Conservation (phyloP, 2,888 invertebrate species). For the Tachina lurida region DNA sequence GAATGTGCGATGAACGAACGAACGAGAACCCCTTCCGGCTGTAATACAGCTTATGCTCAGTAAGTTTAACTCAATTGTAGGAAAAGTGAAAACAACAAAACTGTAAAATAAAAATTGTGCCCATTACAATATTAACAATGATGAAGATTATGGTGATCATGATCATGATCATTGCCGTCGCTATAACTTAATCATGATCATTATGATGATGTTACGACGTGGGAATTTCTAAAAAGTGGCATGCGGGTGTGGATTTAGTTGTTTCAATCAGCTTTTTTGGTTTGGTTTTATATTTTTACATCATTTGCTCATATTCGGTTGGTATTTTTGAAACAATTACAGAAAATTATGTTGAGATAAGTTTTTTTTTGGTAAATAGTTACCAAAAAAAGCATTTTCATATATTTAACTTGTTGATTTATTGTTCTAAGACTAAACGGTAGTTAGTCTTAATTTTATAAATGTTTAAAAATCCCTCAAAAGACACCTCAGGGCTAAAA, state of each 20-base stretch:
- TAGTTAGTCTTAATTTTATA: slow-evolving; percentile 41
- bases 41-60: slow-evolving; percentile 3
- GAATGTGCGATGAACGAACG: slow-evolving; percentile 61
- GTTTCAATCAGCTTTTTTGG: slow-evolving; percentile 61
- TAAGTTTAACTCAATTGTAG: slow-evolving; percentile 36
- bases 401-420: slow-evolving; percentile 55
- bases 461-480: background rate
- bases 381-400: slow-evolving; percentile 39
- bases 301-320: slow-evolving; percentile 13
- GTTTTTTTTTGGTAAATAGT: slow-evolving; percentile 37
- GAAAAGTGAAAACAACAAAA: slow-evolving; percentile 15
- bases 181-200: slow-evolving; percentile 18
- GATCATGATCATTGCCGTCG: slow-evolving; percentile 33
- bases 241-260: slow-evolving; percentile 79
- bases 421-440: slow-evolving; percentile 65
- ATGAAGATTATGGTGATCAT: background rate
- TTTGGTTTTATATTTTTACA: slow-evolving; percentile 51
- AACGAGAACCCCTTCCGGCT: slow-evolving; percentile 64
- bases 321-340: slow-evolving; percentile 59
- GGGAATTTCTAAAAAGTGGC: slow-evolving; percentile 79
- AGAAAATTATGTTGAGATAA: slow-evolving; percentile 62
- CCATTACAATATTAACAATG: slow-evolving; percentile 11
- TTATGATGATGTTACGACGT: slow-evolving; percentile 73
- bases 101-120: slow-evolving; percentile 42
- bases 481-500: slow-evolving; percentile 36